phyloP scores from a whole-genome alignment of 2,113 vertebrate genomes.

The Cisticola juncidis region DNA sequence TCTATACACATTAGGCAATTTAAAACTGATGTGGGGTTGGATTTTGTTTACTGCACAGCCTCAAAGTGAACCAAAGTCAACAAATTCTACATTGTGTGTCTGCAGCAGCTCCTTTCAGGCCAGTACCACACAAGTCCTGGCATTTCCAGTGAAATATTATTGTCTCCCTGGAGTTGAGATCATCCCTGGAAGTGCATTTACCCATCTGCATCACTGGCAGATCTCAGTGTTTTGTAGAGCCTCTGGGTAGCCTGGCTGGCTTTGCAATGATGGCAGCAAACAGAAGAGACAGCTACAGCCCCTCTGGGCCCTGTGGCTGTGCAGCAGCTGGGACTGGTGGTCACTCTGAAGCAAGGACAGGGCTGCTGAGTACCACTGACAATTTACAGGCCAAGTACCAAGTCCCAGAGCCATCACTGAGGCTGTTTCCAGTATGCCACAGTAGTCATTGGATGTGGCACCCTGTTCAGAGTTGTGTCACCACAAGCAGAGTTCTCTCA shows the following conservation, averaged over 20 bases:
- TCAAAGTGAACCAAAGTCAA: not conserved
- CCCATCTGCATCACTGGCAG: not conserved
- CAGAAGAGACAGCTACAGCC: fast-evolving
- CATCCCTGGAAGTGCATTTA: not conserved
- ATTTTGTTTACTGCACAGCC: not conserved
- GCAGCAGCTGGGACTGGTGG: not conserved
- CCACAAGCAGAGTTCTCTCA: not conserved
- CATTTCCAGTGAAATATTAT: not conserved
- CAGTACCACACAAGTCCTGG: not conserved
- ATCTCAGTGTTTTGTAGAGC: not conserved
- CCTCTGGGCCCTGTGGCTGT: not conserved
- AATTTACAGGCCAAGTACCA: not conserved
- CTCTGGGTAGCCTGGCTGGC: not conserved
- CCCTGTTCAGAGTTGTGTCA: not conserved
- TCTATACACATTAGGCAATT: not conserved
- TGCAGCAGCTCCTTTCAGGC: not conserved
- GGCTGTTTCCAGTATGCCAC: not conserved
- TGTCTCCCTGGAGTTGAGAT: not conserved
- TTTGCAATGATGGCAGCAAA: not conserved
- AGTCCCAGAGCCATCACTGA: not conserved
- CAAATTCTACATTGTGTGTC: not conserved
- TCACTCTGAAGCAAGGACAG: not conserved
- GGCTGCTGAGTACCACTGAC: not conserved
- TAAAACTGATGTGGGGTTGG: not conserved
- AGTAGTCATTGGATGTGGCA: not conserved